phyloP scores from a whole-genome alignment of 2,113 vertebrate species.

The Drymodes brunneopygia region DNA sequence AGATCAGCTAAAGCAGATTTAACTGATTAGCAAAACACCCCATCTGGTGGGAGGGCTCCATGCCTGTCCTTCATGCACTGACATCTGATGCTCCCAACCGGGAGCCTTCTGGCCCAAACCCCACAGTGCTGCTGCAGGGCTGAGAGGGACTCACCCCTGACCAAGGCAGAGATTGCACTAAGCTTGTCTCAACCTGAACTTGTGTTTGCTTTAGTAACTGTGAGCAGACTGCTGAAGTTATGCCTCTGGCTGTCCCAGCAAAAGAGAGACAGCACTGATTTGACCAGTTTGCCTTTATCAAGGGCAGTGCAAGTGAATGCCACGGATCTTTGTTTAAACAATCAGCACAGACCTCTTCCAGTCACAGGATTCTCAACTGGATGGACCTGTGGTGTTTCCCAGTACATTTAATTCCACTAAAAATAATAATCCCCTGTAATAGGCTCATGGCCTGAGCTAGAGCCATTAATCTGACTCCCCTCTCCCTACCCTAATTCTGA shows the following conservation, averaged over 20 bases:
- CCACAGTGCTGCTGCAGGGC: accelerated
- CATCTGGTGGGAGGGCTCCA: conserved; percentile 12
- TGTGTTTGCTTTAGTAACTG: neutral
- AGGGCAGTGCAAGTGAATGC: neutral
- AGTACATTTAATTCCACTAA: conserved; percentile 34
- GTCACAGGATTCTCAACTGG: neutral
- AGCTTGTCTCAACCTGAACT: neutral
- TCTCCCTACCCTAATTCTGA: conserved; percentile 34
- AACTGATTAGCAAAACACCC: conserved; percentile 11
- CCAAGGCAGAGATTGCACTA: neutral
- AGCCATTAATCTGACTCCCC: conserved; percentile 34
- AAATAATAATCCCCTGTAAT: conserved; percentile 59
- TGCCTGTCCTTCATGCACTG: neutral
- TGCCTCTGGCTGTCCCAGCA: neutral
- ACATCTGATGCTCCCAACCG: neutral
- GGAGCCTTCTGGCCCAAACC: neutral
- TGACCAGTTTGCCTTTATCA: neutral
- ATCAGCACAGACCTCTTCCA: neutral
- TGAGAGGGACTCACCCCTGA: neutral
- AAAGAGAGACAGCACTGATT: neutral
- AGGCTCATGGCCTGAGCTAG: conserved; percentile 29
- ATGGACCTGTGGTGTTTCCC: neutral
- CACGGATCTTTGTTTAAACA: neutral
- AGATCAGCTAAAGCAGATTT: conserved; percentile 49
- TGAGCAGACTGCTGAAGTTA: neutral